Conservation (phyloP, 2,797 vertebrate genomes). For the Gymnothorax javanicus region DNA sequence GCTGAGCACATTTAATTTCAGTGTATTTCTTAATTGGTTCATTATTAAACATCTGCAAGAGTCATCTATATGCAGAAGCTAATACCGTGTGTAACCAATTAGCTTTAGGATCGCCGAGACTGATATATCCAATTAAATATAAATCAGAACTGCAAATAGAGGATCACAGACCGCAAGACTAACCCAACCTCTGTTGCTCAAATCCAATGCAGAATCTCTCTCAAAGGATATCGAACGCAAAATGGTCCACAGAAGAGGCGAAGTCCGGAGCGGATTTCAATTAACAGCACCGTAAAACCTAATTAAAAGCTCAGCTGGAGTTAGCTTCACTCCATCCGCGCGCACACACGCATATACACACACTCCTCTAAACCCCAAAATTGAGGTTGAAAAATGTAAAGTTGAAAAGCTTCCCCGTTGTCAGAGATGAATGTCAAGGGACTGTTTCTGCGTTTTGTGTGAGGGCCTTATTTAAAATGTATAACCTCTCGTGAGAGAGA, state of each 20-base stretch:
- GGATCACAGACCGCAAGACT: neutral
- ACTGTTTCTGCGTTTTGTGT: neutral
- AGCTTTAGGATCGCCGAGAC: conserved; percentile 12
- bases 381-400: neutral
- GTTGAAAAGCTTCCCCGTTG: neutral
- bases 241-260: neutral
- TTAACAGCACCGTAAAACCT: neutral
- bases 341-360: neutral
- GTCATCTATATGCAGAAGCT: neutral
- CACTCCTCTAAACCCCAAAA: neutral
- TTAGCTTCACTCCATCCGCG: neutral
- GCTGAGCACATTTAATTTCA: neutral
- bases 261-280: conserved; percentile 4
- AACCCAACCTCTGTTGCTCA: neutral
- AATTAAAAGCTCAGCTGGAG: neutral
- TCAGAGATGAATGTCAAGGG: neutral
- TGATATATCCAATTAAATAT: conserved; percentile 18
- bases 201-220: neutral
- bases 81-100: conserved; percentile 22
- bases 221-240: neutral
- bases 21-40: conserved; percentile 15
- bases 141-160: conserved; percentile 8
- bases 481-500: too few relatives aligned
- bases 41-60: conserved; percentile 22
- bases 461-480: too few relatives aligned